Evolutionary conservation across 64 coral and sea anemone species (phyloP).

Genomic region (Pocillopora damicornis): DNA sequence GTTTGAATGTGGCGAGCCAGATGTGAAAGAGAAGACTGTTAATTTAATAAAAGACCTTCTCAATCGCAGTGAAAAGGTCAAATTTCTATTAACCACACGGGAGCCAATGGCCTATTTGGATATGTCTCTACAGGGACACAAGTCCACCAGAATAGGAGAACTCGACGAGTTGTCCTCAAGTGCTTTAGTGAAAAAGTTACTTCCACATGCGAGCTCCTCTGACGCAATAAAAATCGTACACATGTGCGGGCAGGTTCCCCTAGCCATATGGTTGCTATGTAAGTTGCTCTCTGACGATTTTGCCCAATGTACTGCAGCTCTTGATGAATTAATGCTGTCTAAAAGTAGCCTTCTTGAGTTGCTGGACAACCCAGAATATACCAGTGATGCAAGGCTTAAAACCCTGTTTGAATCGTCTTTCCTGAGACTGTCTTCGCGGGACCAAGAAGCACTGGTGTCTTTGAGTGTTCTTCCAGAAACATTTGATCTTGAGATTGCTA

Average conservation of each 20-base stretch:
- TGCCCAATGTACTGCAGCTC: not conserved
- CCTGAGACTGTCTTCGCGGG: slow-evolving; percentile 1
- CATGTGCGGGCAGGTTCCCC: not conserved
- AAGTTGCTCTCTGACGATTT: not conserved
- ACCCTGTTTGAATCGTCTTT: slow-evolving; percentile 17
- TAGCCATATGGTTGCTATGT: not conserved
- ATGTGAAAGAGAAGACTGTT: not conserved
- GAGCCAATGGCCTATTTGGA: not conserved
- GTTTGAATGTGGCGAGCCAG: not conserved
- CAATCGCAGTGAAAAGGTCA: not conserved
- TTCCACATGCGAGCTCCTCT: not conserved
- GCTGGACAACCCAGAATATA: slow-evolving; percentile 21
- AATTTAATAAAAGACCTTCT: not conserved
- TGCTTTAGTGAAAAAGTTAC: not conserved
- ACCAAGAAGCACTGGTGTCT: slow-evolving; percentile 20
- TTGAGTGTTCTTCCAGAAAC: slow-evolving; percentile 8
- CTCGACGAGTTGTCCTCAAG: not conserved
- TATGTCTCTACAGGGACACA: not conserved
- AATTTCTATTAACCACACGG: not conserved
- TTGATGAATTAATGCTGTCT: not conserved
- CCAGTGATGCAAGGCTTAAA: not conserved
- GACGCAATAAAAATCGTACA: not conserved
- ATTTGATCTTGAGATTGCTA: slow-evolving; percentile 25
- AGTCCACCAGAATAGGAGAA: not conserved
- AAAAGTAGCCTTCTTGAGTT: not conserved